phyloP scores from a whole-genome alignment of 1,140 invertebrate genomes.

The Anoplophora glabripennis region DNA sequence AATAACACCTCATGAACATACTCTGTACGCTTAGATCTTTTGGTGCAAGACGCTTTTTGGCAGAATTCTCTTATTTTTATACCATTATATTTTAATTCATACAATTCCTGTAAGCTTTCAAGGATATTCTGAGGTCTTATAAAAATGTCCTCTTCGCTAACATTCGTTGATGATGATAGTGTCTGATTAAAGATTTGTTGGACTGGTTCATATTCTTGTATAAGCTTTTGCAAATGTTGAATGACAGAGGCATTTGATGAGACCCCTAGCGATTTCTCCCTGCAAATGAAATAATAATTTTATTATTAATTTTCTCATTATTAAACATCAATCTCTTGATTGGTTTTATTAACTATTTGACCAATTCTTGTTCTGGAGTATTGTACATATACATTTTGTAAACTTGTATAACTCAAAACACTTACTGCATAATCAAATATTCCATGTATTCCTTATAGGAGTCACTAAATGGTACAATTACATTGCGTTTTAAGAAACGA shows the following conservation, averaged over 20 bases:
- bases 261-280: constrained; percentile 31
- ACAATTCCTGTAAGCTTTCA: constrained; percentile 26
- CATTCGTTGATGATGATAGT: constrained; percentile 6
- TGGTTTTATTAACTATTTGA: no score
- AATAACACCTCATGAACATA: constrained; percentile 25
- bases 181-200: constrained; percentile 33
- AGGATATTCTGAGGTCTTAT: constrained; percentile 25
- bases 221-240: constrained; percentile 27
- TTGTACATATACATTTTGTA: no score
- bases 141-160: neutral
- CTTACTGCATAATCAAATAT: constrained; percentile 34
- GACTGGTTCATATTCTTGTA: constrained; percentile 33
- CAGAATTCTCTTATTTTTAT: constrained; percentile 35
- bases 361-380: no score
- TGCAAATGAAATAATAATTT: constrained; percentile 21
- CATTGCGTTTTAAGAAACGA: constrained; percentile 31
- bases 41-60: constrained; percentile 22
- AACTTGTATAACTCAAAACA: neutral
- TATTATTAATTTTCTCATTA: no score
- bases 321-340: no score
- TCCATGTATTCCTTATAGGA: constrained; percentile 32
- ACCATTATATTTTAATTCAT: constrained; percentile 33
- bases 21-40: constrained; percentile 29
- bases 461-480: constrained; percentile 35
- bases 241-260: constrained; percentile 23